Conservation (phyloP, 2,797 vertebrate genomes). For the Salmo trutta region DNA sequence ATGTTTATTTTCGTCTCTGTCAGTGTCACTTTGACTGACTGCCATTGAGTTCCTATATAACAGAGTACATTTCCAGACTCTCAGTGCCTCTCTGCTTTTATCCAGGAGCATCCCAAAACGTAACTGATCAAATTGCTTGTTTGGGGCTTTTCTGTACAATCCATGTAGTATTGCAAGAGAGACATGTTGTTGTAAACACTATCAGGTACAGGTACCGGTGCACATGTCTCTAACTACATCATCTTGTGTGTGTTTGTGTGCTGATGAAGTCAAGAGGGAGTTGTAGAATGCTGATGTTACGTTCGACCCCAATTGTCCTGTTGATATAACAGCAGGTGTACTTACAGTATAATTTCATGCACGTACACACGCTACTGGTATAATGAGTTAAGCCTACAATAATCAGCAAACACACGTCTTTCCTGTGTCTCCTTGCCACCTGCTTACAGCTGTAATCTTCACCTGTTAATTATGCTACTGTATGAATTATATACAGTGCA, state of each 20-base stretch:
- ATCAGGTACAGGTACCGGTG: not conserved
- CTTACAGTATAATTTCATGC: not conserved
- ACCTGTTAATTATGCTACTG: too few relatives aligned
- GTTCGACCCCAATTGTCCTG: conserved; percentile 1
- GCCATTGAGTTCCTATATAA: not conserved
- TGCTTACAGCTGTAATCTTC: too few relatives aligned
- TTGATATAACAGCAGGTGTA: not conserved
- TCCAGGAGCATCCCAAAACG: not conserved
- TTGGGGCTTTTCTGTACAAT: not conserved
- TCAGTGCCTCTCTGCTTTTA: conserved; percentile 7
- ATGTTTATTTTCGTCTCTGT: not conserved
- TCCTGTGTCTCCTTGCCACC: too few relatives aligned
- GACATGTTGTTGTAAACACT: not conserved
- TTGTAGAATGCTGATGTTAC: not conserved
- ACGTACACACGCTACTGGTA: not conserved
- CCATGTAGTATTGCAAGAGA: not conserved
- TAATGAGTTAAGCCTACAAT: too few relatives aligned
- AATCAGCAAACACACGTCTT: too few relatives aligned
- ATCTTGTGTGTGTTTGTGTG: not conserved
- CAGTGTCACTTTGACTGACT: not conserved
- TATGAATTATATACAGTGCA: too few relatives aligned
- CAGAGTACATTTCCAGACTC: not conserved
- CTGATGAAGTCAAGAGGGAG: not conserved
- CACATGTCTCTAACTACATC: not conserved
- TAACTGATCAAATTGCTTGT: not conserved